phyloP scores from a whole-genome alignment of 2,113 vertebrate species.

The Chionodraco myersi region DNA sequence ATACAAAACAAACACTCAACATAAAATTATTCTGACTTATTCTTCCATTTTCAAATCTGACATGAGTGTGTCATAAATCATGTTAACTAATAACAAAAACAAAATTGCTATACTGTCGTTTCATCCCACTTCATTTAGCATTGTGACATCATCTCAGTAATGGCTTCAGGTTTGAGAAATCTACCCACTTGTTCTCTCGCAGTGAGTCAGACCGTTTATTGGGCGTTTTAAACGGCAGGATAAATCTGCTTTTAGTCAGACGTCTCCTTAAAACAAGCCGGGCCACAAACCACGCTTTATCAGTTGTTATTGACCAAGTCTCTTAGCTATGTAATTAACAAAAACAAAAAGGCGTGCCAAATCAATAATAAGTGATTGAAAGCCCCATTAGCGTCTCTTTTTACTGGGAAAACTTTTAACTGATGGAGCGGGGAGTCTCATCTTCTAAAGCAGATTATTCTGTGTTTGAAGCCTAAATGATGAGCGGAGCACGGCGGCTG shows the following conservation, averaged over 20 bases:
- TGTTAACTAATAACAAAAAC: too few species aligned
- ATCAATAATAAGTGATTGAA: slow-evolving; percentile 32
- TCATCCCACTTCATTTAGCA: background rate
- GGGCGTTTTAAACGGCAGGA: slow-evolving; percentile 4
- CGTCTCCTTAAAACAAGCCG: background rate
- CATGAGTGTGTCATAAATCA: too few species aligned
- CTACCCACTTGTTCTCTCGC: background rate
- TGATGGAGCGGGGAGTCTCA: background rate
- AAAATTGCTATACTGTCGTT: too few species aligned
- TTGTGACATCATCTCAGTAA: background rate
- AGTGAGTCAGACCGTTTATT: background rate
- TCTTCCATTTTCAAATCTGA: too few species aligned
- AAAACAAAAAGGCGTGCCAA: background rate
- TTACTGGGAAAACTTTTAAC: slow-evolving; percentile 11
- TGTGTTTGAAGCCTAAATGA: background rate
- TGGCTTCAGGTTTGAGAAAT: background rate
- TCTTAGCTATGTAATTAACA: too few species aligned
- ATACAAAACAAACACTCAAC: too few species aligned
- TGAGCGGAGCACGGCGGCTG: background rate
- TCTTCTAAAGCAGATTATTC: slow-evolving; percentile 7
- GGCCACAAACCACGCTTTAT: background rate
- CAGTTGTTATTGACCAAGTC: background rate
- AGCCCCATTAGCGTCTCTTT: background rate
- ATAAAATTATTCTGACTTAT: too few species aligned
- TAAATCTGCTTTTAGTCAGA: slow-evolving; percentile 8